These are phyloP conservation scores for Melanogrammus aeglefinus DNA, from an alignment of 2,797 vertebrate species.

Conservation along the genomic window DNA sequence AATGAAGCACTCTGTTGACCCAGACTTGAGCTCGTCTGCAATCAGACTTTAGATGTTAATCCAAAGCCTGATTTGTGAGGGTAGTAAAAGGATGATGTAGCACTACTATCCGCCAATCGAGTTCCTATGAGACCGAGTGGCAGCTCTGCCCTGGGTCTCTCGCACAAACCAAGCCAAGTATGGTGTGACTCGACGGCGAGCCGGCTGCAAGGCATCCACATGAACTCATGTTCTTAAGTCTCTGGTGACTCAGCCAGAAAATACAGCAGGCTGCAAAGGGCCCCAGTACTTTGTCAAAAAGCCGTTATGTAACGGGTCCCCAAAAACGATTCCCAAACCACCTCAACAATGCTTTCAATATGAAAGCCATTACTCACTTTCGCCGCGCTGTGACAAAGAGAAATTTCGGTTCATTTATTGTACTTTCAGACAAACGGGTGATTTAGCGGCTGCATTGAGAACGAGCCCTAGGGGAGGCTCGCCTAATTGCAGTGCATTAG, in stretches of 20 bases:
- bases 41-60: too few relatives aligned
- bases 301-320: not conserved
- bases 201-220: not conserved
- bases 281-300: not conserved
- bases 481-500: constrained; percentile 5
- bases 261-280: not conserved
- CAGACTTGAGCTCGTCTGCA: too few relatives aligned
- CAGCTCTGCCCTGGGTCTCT: too few relatives aligned
- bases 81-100: too few relatives aligned
- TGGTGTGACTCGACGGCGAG: not conserved
- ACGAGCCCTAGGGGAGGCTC: not conserved
- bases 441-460: not conserved
- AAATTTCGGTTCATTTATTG: not conserved
- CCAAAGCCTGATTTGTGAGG: too few relatives aligned
- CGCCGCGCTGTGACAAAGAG: not conserved
- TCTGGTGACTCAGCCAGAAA: not conserved
- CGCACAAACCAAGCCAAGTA: not conserved
- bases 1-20: too few relatives aligned
- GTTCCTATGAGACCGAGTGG: too few relatives aligned
- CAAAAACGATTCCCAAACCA: not conserved
- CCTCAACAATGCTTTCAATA: not conserved
- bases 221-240: constrained; percentile 2
- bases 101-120: too few relatives aligned
- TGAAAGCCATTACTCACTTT: not conserved
- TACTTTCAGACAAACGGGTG: not conserved